Base-by-base conservation (phyloP, 2,113 vertebrate species). In the Podocnemis expansa region DNA sequence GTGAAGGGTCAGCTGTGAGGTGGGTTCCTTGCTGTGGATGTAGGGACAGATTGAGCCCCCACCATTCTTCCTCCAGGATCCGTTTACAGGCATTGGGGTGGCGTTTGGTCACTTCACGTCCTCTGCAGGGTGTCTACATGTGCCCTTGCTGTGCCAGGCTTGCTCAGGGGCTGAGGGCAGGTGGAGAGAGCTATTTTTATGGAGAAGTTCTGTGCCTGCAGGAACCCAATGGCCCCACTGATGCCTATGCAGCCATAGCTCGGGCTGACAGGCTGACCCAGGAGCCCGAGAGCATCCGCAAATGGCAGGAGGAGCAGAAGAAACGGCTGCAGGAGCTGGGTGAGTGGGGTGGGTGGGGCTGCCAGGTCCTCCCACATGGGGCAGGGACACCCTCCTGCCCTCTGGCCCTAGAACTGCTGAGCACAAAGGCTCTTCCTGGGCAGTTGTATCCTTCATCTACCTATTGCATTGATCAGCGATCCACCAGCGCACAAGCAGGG, bases 261-360 rank as follows among this genome's bases (percentile, higher is more conserved):
- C 99, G 99, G 95, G 99, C 98, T 0, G 99, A 99, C 91, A 97
- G 98, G 81, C 98, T 99, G 97, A 99, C 99, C 25, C 99, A 99
- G 97, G 99, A 99, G 90, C 99, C 99, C 0, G 99, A 99, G 96
- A 99, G 99, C 97, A 98, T 99, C 95, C 99, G 99, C 91, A 99
- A 99, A 78, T 99, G 99, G 99, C 98, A 99, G 94, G 99, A 99
- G 97, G 99, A 99, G 95, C 99, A 99, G 98, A 99, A 98, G 97
- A 88, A 96, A 73, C 98, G 99, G 80, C 98, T 99, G 89, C 99
- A 99, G 80, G 98, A 99, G 84, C 97, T 99, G 95, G 99, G 99
- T 99, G 94, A 98, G 98, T 51, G 14, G 80, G 89, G 43, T 0
- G 0, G 7, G 19, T 45, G 38, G 55, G n/a, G 34, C 56, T 12